Conservation (phyloP, 2,113 vertebrate genomes). For the Pelobates fuscus region DNA sequence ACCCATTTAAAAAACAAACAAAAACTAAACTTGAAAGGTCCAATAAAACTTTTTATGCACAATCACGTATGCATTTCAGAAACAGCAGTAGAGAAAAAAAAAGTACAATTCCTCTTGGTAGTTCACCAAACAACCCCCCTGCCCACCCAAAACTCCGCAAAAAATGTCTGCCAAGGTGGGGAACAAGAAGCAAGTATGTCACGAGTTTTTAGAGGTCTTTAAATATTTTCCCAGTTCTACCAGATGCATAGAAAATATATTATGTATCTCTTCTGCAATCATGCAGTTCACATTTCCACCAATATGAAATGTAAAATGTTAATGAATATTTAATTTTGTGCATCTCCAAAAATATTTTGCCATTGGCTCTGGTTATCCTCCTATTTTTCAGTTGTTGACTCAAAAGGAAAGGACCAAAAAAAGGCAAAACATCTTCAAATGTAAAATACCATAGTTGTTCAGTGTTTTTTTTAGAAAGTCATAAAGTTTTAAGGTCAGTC, state of each 20-base stretch:
- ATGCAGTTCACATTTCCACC: not conserved
- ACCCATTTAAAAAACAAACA: too few relatives aligned
- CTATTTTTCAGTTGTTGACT: not conserved
- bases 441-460: too few relatives aligned
- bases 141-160: too few relatives aligned
- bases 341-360: not conserved
- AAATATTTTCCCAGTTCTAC: not conserved
- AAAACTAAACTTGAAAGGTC: too few relatives aligned
- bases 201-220: not conserved
- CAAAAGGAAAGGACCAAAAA: too few relatives aligned
- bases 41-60: too few relatives aligned
- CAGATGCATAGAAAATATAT: constrained; percentile 6
- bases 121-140: not conserved
- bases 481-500: constrained; percentile 1
- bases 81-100: too few relatives aligned
- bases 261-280: not conserved
- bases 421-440: too few relatives aligned
- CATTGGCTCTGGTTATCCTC: not conserved
- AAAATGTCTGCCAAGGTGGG: too few relatives aligned
- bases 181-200: too few relatives aligned
- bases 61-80: too few relatives aligned
- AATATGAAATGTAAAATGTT: too few relatives aligned
- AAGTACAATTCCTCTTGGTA: not conserved
- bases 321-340: not conserved
- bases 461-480: not conserved